These are phyloP conservation scores for Artibeus lituratus DNA, from an alignment of 2,797 vertebrate species.

Conservation along the genomic window DNA sequence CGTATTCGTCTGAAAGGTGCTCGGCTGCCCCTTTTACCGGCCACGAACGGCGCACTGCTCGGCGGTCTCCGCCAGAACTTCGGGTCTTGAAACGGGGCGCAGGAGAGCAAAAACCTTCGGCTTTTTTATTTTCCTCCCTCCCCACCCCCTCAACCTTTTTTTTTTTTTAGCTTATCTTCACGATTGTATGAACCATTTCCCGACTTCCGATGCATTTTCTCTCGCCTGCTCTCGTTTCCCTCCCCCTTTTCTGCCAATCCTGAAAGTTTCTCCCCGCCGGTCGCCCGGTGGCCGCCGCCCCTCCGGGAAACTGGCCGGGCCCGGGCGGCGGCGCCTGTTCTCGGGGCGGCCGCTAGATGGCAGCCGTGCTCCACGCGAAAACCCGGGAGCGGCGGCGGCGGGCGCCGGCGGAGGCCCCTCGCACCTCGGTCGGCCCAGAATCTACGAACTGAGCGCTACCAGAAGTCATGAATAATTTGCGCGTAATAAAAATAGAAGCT, in stretches of 20 bases:
- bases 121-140: neutral
- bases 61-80: neutral
- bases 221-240: neutral
- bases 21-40: slow-evolving; percentile 51
- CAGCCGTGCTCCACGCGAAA: slow-evolving; percentile 87
- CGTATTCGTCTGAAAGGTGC: slow-evolving; percentile 74
- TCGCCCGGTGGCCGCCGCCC: rapidly evolving
- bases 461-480: slow-evolving; percentile 53
- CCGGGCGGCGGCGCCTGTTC: neutral
- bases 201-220: slow-evolving; percentile 19
- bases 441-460: slow-evolving; percentile 14
- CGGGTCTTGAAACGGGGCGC: neutral
- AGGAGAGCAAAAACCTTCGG: rapidly evolving
- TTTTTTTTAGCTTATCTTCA: slow-evolving; percentile 15
- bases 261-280: slow-evolving; percentile 39
- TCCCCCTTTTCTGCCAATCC: slow-evolving; percentile 43
- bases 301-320: neutral
- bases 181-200: slow-evolving; percentile 34
- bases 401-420: neutral
- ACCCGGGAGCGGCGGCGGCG: neutral
- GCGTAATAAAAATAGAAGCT: slow-evolving; percentile 64
- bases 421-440: slow-evolving; percentile 57
- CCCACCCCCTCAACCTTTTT: too few species aligned
- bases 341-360: slow-evolving; percentile 86
- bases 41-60: neutral